phyloP scores from a whole-genome alignment of 2,113 vertebrate species.

The Dicaeum eximium region DNA sequence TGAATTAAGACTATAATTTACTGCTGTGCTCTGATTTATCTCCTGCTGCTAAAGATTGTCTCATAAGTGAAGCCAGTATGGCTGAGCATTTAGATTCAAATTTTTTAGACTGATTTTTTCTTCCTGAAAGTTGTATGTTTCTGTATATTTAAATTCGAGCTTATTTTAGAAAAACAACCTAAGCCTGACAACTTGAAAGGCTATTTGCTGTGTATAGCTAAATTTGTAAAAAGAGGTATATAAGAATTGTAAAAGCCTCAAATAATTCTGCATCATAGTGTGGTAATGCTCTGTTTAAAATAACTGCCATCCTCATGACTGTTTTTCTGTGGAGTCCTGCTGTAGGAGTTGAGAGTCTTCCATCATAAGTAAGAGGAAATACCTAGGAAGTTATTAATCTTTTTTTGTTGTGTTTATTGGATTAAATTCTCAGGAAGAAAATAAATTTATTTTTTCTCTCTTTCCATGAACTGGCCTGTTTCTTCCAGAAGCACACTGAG shows the following conservation, averaged over 20 bases:
- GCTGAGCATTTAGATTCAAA: conserved; percentile 37
- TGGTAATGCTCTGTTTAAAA: background rate
- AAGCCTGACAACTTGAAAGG: background rate
- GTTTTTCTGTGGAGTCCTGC: background rate
- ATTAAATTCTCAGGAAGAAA: background rate
- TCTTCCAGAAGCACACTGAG: background rate
- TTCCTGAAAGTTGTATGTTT: background rate
- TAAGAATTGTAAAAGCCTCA: background rate
- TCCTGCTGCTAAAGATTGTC: conserved; percentile 43
- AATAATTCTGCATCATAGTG: background rate
- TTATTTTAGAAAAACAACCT: background rate
- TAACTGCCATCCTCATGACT: background rate
- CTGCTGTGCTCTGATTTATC: conserved; percentile 62
- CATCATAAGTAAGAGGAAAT: background rate
- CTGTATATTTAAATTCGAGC: background rate
- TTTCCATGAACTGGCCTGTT: background rate
- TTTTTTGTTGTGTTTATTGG: background rate
- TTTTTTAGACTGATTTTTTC: conserved; percentile 15
- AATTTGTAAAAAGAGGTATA: background rate
- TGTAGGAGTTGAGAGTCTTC: background rate
- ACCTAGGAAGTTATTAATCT: background rate
- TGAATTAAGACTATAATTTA: conserved; percentile 72
- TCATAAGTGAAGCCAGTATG: conserved; percentile 22
- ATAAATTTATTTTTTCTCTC: background rate
- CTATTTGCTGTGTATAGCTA: background rate